A percentile compares a stretch with the other conserved stretches of the same genome.
phyloP scores from a whole-genome alignment of 2,797 vertebrate species.

The Moxostoma hubbsi region DNA sequence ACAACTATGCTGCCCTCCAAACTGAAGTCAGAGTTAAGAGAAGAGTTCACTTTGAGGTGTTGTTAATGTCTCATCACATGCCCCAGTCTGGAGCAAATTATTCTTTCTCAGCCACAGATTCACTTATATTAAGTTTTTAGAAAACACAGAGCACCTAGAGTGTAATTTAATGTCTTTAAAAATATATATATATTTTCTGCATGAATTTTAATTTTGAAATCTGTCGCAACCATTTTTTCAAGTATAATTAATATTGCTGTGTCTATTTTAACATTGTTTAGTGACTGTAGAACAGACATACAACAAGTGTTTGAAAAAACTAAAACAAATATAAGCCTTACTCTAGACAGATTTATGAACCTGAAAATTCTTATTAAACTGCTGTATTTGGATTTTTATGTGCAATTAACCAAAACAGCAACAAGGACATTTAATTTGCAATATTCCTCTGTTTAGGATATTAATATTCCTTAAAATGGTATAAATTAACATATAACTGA shows the following conservation, averaged over 20 bases:
- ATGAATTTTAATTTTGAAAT: slow-evolving; percentile 11
- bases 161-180: slow-evolving; percentile 27
- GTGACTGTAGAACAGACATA: not conserved
- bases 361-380: not conserved
- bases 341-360: not conserved
- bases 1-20: slow-evolving; percentile 56
- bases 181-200: no score
- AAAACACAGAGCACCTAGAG: slow-evolving; percentile 35
- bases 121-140: slow-evolving; percentile 5
- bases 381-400: not conserved
- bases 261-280: not conserved
- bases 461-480: slow-evolving; percentile 7
- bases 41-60: slow-evolving; percentile 56
- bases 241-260: no score
- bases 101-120: slow-evolving; percentile 26
- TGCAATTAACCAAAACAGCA: slow-evolving; percentile 17
- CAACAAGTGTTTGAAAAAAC: not conserved
- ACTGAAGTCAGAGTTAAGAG: slow-evolving; percentile 49
- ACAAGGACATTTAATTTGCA: not conserved
- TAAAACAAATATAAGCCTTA: not conserved
- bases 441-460: slow-evolving; percentile 29
- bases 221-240: not conserved
- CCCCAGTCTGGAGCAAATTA: slow-evolving; percentile 40
- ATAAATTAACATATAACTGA: slow-evolving; percentile 13
- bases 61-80: slow-evolving; percentile 58